A percentile compares a stretch with the other conserved stretches of the same genome.
Evolutionary conservation across 2,888 invertebrate species (phyloP).

Genomic region (Cheilosia pagana): DNA sequence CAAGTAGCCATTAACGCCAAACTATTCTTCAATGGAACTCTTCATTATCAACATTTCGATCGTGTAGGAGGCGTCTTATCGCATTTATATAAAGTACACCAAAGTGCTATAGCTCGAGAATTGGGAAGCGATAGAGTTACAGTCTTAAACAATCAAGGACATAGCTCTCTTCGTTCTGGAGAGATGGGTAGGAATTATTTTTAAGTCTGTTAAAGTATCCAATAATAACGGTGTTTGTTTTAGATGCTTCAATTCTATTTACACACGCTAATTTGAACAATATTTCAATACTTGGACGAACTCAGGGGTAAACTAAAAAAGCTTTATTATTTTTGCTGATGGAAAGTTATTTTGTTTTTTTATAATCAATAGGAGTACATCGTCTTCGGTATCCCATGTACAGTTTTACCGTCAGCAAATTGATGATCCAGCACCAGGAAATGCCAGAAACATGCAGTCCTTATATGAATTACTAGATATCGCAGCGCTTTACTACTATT

Average conservation of each 20-base stretch:
- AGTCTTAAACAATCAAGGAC: constrained; percentile 79
- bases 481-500: constrained; percentile 82
- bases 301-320: constrained; percentile 77
- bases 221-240: constrained; percentile 11
- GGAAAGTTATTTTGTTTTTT: neutral
- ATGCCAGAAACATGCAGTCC: constrained; percentile 78
- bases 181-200: constrained; percentile 78
- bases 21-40: constrained; percentile 81
- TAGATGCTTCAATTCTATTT: constrained; percentile 80
- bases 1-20: constrained; percentile 79
- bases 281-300: constrained; percentile 79
- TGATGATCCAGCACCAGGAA: constrained; percentile 78
- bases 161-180: constrained; percentile 76
- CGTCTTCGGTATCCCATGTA: constrained; percentile 77
- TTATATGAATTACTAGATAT: constrained; percentile 82
- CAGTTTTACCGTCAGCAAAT: constrained; percentile 38
- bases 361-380: constrained; percentile 12
- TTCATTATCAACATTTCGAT: constrained; percentile 82
- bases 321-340: neutral
- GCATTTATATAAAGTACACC: constrained; percentile 82
- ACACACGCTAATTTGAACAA: constrained; percentile 80
- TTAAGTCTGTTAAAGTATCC: neutral
- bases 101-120: constrained; percentile 79
- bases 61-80: constrained; percentile 83
- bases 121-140: constrained; percentile 80